Conservation (phyloP, 1,140 invertebrate genomes). For the Drosophila fuyamai region DNA sequence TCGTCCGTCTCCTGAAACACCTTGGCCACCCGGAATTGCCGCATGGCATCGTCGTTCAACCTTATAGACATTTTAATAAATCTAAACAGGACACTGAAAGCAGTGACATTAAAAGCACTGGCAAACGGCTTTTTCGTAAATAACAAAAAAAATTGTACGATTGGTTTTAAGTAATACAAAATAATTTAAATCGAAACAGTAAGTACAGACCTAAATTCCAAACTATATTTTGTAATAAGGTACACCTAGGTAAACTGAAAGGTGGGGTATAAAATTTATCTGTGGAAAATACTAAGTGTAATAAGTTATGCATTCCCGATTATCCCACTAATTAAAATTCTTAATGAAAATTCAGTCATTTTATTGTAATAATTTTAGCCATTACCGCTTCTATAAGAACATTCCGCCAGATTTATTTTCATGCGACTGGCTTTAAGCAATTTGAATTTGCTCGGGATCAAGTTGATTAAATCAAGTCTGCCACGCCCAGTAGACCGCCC, state of each 20-base stretch:
- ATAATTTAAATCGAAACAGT: too few species aligned
- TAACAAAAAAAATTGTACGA: background rate
- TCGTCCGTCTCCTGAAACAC: conserved; percentile 24
- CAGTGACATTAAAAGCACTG: conserved; percentile 21
- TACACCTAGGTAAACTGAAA: too few species aligned
- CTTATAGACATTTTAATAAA: conserved; percentile 22
- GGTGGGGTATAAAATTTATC: too few species aligned
- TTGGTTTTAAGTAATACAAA: too few species aligned
- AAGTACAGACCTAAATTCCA: too few species aligned
- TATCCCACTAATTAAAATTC: background rate
- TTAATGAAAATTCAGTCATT: too few species aligned
- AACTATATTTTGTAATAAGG: too few species aligned
- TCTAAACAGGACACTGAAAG: background rate
- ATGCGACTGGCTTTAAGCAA: background rate
- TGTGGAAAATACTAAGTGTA: too few species aligned
- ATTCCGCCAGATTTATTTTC: background rate
- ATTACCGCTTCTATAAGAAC: background rate
- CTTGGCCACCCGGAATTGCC: conserved; percentile 46
- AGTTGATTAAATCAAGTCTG: conserved; percentile 71
- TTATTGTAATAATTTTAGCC: too few species aligned
- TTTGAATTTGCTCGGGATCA: conserved; percentile 14
- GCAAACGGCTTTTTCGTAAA: conserved; percentile 3
- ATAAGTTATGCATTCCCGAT: too few species aligned
- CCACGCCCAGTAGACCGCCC: conserved; percentile 39
- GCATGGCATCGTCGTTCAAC: conserved; percentile 25